These are phyloP conservation scores for Bubo bubo DNA, from an alignment of 2,113 vertebrate species.

Conservation along the genomic window DNA sequence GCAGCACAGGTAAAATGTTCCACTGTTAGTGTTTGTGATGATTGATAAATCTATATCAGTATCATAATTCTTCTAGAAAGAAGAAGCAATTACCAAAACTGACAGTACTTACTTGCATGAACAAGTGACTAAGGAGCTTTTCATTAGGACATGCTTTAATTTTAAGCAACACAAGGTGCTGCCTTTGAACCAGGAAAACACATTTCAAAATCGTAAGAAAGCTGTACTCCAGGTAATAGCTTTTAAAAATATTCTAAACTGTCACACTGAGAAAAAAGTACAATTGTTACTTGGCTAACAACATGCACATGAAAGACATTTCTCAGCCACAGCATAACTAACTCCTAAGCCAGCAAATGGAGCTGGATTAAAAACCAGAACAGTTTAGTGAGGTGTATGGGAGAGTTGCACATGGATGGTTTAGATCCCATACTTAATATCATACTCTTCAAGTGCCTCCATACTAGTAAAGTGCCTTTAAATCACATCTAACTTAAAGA, in stretches of 20 bases:
- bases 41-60: constrained; percentile 80
- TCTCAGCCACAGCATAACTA: not conserved
- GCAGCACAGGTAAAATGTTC: constrained; percentile 85
- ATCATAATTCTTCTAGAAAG: constrained; percentile 56
- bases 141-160: not conserved
- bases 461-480: not conserved
- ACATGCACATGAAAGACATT: not conserved
- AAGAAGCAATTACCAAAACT: constrained; percentile 35
- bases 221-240: not conserved
- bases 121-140: constrained; percentile 29
- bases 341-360: not conserved
- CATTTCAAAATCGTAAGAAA: not conserved
- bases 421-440: not conserved
- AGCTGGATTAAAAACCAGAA: not conserved
- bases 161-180: not conserved
- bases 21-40: constrained; percentile 77
- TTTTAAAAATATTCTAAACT: not conserved
- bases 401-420: not conserved
- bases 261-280: not conserved
- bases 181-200: constrained; percentile 15
- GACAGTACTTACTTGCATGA: not conserved
- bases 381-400: not conserved
- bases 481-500: not conserved
- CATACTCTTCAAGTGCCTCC: not conserved
- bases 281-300: not conserved